A percentile compares a stretch with the other conserved stretches of the same genome.
Conservation (phyloP, 2,797 vertebrate genomes). For the Muscicapa striata region DNA sequence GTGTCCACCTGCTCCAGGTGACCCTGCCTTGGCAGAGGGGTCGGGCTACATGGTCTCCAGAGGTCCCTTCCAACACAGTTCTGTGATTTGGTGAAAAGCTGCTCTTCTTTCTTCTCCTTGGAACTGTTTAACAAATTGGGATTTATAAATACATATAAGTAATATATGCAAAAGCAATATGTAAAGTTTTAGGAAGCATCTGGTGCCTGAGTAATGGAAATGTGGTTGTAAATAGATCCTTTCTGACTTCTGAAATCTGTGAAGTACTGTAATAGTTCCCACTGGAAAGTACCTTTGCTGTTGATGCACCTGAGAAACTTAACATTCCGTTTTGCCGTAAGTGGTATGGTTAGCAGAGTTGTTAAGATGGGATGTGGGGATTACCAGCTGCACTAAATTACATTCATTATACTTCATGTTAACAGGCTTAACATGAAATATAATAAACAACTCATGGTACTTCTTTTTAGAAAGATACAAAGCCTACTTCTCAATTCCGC, state of each 20-base stretch:
- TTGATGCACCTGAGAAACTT: background rate
- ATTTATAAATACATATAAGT: accelerated
- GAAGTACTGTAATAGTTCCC: background rate
- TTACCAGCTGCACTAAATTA: background rate
- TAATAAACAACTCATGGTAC: background rate
- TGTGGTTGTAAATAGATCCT: background rate
- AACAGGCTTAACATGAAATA: background rate
- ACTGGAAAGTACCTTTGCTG: background rate
- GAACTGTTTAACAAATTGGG: background rate
- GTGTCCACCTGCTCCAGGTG: background rate
- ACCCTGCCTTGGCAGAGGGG: background rate
- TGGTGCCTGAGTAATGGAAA: background rate
- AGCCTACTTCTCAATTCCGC: accelerated
- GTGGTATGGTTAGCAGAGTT: background rate
- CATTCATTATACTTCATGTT: no score
- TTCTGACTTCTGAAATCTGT: background rate
- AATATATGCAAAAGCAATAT: background rate
- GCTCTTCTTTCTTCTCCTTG: background rate
- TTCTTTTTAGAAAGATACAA: background rate
- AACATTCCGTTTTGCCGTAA: accelerated
- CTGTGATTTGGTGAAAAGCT: background rate
- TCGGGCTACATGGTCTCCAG: accelerated
- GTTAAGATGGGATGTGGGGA: accelerated
- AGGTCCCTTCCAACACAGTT: background rate
- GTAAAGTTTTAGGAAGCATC: background rate